These are phyloP conservation scores for Lithophane semibrunnea DNA, from an alignment of 2,888 invertebrate species.

Conservation along the genomic window DNA sequence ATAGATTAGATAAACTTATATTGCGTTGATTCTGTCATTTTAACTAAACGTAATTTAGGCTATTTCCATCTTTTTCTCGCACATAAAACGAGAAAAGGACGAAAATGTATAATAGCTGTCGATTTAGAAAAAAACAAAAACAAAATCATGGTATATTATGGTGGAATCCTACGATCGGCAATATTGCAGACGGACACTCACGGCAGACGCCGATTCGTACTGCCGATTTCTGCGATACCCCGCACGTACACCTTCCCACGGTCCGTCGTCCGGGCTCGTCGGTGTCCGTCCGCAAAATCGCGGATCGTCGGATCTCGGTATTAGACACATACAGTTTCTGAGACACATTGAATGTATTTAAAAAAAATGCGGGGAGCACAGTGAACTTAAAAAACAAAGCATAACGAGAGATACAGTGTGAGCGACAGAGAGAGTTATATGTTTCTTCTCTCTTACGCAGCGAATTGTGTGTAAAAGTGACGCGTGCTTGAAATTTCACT, in stretches of 20 bases:
- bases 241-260: too few relatives aligned
- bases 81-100: neutral
- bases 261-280: too few relatives aligned
- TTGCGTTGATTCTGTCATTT: neutral
- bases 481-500: neutral
- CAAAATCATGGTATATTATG: neutral
- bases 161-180: too few relatives aligned
- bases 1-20: neutral
- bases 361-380: neutral
- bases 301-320: too few relatives aligned
- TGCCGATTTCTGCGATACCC: too few relatives aligned
- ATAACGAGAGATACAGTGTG: neutral
- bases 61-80: neutral
- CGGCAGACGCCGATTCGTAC: too few relatives aligned
- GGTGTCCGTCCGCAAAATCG: too few relatives aligned
- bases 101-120: neutral
- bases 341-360: neutral
- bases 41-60: neutral
- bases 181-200: too few relatives aligned
- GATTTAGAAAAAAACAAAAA: neutral
- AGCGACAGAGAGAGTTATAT: neutral
- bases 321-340: too few relatives aligned
- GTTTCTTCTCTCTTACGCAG: neutral
- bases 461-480: neutral
- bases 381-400: neutral